Conservation (phyloP, 2,113 vertebrate genomes). For the Brienomyrus brachyistius region DNA sequence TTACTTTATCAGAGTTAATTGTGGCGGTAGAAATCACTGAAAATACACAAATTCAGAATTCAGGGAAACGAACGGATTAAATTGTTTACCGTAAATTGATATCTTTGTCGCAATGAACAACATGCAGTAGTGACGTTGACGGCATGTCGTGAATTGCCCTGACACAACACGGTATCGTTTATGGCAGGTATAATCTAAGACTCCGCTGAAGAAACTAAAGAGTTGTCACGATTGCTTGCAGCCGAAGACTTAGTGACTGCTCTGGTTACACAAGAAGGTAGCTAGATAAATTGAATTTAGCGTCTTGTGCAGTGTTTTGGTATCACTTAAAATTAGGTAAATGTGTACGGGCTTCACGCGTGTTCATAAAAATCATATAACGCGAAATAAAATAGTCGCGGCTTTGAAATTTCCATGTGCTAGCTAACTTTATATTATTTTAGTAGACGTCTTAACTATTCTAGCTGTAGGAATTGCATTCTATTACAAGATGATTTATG, state of each 20-base stretch:
- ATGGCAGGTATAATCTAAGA: not conserved
- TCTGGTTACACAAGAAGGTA: not conserved
- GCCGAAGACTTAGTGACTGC: not conserved
- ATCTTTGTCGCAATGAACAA: conserved; percentile 18
- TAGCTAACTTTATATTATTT: not conserved
- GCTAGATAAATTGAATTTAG: not conserved
- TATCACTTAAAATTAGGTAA: not conserved
- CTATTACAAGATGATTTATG: not conserved
- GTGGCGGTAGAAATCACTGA: not conserved
- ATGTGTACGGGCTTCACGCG: not conserved
- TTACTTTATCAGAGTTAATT: not conserved
- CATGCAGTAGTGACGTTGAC: conserved; percentile 23
- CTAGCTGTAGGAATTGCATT: not conserved
- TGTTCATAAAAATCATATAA: not conserved
- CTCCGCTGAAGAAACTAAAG: not conserved
- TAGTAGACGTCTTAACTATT: not conserved
- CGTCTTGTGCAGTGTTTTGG: not conserved
- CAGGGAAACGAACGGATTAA: not conserved
- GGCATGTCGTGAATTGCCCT: not conserved
- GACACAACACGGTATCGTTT: not conserved
- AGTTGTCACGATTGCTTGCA: not conserved
- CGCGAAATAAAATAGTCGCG: not conserved
- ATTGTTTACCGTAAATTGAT: conserved; percentile 31
- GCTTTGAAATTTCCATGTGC: not conserved
- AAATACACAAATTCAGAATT: not conserved